A percentile compares a stretch with the other conserved stretches of the same genome.
phyloP scores from a whole-genome alignment of 2,888 invertebrate species.

The Girardia tigrina region DNA sequence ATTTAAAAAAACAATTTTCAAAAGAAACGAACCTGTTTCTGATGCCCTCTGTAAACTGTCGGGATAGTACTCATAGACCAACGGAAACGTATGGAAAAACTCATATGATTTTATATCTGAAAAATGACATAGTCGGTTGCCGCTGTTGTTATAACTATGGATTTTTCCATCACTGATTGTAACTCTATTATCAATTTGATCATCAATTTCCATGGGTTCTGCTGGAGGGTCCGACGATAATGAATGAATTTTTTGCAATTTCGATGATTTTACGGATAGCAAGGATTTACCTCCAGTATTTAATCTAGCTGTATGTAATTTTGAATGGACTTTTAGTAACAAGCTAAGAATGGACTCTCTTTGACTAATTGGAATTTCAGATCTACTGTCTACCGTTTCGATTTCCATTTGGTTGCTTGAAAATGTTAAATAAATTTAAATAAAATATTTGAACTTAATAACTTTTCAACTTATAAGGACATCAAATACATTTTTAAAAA shows the following conservation, averaged over 20 bases:
- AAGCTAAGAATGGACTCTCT: background rate
- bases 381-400: background rate
- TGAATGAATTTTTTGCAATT: background rate
- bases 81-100: background rate
- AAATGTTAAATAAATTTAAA: too few relatives aligned
- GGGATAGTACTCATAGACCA: background rate
- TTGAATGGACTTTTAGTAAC: background rate
- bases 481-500: too few relatives aligned
- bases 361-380: background rate
- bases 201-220: background rate
- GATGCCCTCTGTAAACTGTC: background rate
- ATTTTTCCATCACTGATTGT: background rate
- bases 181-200: background rate
- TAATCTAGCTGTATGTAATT: background rate
- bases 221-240: background rate
- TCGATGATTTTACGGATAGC: background rate
- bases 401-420: background rate
- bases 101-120: constrained; percentile 1
- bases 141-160: background rate
- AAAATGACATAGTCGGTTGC: background rate
- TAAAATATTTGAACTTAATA: too few relatives aligned
- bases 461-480: too few relatives aligned
- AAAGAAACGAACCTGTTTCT: background rate
- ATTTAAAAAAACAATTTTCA: too few relatives aligned
- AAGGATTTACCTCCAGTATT: background rate